Base-by-base conservation (phyloP, 2,113 vertebrate species). In the Dipodomys stephensi region DNA sequence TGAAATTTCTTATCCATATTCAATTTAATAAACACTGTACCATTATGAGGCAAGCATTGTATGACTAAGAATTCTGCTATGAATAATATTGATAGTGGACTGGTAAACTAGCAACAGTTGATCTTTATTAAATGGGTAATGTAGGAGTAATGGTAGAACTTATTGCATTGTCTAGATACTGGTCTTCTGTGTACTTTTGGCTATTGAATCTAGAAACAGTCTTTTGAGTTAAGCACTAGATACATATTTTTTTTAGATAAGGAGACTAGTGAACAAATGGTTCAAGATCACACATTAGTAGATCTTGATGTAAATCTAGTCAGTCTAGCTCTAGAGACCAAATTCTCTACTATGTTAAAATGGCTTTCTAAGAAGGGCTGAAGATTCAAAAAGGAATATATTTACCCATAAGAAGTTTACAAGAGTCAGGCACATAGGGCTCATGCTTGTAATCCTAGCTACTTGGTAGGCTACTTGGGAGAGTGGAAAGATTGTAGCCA, bases 151-250 rank as follows among this genome's bases (percentile, higher is more conserved):
- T 60, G n/a, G 12, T 15, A 57, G 30, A 35, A 71, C 13, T 79
- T 71, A 32, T 20, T n/a, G 44, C 72, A 72, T 71, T 15, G 5
- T 77, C 27, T 27, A 44, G 30, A 20, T 78, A 64, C 25, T 81
- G 10, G 25, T 49, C 5, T 76, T 60, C 11, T 69, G 53, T 82
- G 23, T 67, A 32, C 64, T 79, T 53, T 53, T 78, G 64, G 13
- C 6, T n/a, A 83, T 72, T 68, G 23, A 60, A 87, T 79, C 57
- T 57, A 25, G 6, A n/a, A 78, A 30, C 23, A 69, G 65, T 77
- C 73, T 82, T 96, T 91, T 84, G 44, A 87, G 15, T 76, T 68
- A 90, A 49, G 15, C 60, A 67, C 20, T 44, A 57, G 71, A 69
- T n/a, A 5, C 23, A 28, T 81, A 27, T 39, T 53, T 16, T 74